These are phyloP conservation scores for Danio albolineatus DNA, from an alignment of 2,797 vertebrate species.

Conservation along the genomic window DNA sequence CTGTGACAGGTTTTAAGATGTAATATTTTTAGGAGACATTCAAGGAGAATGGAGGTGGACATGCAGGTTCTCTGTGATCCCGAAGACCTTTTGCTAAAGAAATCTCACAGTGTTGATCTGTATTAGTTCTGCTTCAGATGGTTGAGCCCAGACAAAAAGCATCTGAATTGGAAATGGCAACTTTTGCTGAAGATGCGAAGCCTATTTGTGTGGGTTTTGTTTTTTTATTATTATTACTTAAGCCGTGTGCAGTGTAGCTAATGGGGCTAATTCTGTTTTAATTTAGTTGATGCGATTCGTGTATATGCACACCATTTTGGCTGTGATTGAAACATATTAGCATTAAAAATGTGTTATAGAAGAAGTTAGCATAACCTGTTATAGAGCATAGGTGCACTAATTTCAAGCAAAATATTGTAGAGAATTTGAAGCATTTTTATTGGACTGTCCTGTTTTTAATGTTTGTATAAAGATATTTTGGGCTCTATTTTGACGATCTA, in stretches of 20 bases:
- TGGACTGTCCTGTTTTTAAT: too few relatives aligned
- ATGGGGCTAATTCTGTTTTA: not conserved
- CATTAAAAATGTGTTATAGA: too few relatives aligned
- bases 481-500: too few relatives aligned
- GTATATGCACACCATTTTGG: too few relatives aligned
- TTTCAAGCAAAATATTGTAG: too few relatives aligned
- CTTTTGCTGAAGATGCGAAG: not conserved
- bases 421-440: too few relatives aligned
- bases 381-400: too few relatives aligned
- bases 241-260: not conserved
- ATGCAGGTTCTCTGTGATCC: not conserved
- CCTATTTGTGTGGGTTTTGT: not conserved
- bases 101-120: conserved; percentile 21
- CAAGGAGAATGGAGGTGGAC: conserved; percentile 9
- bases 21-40: not conserved
- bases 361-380: too few relatives aligned
- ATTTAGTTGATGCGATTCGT: not conserved
- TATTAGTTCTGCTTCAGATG: conserved; percentile 46
- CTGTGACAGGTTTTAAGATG: not conserved
- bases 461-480: too few relatives aligned
- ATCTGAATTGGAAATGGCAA: conserved; percentile 41
- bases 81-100: conserved; percentile 10
- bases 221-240: conserved; percentile 2
- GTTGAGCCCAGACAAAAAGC: conserved; percentile 8
- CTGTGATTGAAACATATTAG: too few relatives aligned